A percentile compares a stretch with the other conserved stretches of the same genome.
phyloP scores from a whole-genome alignment of 2,797 vertebrate species.

The Pristis pectinata region DNA sequence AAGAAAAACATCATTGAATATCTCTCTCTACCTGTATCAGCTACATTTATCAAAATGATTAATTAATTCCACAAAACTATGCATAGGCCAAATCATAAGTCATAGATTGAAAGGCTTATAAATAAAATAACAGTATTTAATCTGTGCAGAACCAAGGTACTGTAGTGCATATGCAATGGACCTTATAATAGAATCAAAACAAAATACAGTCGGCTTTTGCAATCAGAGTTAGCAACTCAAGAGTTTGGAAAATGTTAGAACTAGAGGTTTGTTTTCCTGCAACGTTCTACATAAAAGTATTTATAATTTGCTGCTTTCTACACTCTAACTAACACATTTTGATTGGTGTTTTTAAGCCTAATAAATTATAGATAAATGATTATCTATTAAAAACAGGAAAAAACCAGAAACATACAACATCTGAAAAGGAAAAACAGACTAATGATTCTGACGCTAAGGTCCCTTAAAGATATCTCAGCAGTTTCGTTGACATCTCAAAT shows the following conservation, averaged over 20 bases:
- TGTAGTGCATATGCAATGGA: neutral
- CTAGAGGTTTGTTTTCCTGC: neutral
- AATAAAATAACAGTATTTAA: neutral
- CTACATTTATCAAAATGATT: neutral
- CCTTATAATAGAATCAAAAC: neutral
- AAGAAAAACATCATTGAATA: neutral
- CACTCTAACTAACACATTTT: neutral
- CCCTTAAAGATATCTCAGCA: neutral
- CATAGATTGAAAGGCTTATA: neutral
- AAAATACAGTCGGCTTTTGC: neutral
- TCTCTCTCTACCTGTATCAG: neutral
- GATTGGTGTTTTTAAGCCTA: neutral
- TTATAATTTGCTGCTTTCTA: neutral
- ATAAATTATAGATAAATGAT: neutral
- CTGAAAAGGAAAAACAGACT: neutral
- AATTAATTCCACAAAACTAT: neutral
- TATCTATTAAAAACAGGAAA: neutral
- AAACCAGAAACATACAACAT: neutral
- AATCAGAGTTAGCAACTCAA: neutral
- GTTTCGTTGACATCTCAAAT: neutral
- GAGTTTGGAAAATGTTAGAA: neutral
- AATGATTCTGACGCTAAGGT: neutral
- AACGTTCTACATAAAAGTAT: neutral
- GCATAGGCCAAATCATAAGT: neutral
- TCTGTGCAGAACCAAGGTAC: neutral